Percentiles rank a stretch among this genome's conserved stretches.
Evolutionary conservation across 2,888 invertebrate genomes (phyloP).

Genomic region (Ommatoiulus sabulosus): DNA sequence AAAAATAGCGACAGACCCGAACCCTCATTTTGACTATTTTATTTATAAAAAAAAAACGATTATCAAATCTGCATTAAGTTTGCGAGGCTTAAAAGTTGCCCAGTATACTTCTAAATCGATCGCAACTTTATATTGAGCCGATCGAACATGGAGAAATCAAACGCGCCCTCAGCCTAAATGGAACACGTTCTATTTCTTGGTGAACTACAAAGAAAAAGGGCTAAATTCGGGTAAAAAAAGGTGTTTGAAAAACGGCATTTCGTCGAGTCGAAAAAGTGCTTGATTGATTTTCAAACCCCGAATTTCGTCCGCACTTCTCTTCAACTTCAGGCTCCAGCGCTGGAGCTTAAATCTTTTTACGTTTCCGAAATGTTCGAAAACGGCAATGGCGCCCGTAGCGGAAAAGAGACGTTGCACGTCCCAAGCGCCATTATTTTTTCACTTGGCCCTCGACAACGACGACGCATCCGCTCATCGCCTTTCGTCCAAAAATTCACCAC

Average conservation of each 20-base stretch:
- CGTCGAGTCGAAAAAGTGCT: background rate
- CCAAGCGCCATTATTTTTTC: conserved; percentile 6
- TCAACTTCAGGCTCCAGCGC: background rate
- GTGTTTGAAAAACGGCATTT: background rate
- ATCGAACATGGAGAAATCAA: background rate
- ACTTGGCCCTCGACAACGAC: background rate
- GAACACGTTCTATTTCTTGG: background rate
- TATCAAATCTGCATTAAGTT: too few species aligned
- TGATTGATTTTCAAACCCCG: background rate
- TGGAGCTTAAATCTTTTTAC: conserved; percentile 4
- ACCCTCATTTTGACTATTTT: too few species aligned
- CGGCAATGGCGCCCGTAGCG: background rate
- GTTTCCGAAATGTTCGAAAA: background rate
- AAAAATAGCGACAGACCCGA: too few species aligned
- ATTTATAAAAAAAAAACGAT: too few species aligned
- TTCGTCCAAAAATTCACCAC: background rate
- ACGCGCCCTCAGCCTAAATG: background rate
- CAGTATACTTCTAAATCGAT: too few species aligned
- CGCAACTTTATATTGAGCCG: too few species aligned
- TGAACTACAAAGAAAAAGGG: background rate
- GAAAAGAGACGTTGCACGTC: background rate
- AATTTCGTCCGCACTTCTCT: background rate
- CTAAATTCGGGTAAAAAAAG: background rate
- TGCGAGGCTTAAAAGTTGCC: background rate
- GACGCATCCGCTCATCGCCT: background rate